A percentile compares a stretch with the other conserved stretches of the same genome.
These are phyloP conservation scores for Drosophila takahashii DNA, from an alignment of 1,140 invertebrate genomes.

Conservation along the genomic window DNA sequence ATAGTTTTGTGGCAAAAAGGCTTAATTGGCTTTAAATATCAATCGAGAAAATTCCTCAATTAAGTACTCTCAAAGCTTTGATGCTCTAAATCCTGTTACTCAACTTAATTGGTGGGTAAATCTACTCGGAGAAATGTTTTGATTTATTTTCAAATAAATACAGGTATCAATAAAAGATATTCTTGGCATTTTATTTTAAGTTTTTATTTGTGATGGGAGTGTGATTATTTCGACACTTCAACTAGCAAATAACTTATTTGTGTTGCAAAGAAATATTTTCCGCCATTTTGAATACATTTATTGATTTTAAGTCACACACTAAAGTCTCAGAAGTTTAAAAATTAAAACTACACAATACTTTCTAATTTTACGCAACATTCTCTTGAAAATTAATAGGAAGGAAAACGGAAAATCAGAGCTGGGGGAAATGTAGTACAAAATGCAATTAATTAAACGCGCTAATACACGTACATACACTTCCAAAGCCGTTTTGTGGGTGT, in stretches of 20 bases:
- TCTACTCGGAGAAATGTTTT: neutral
- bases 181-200: no score
- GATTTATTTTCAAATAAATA: neutral
- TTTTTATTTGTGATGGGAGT: no score
- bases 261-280: no score
- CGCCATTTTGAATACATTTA: no score
- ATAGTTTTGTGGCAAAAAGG: constrained; percentile 18
- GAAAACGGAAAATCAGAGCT: constrained; percentile 29
- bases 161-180: neutral
- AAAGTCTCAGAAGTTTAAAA: no score
- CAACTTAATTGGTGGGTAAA: neutral
- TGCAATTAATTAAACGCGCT: constrained; percentile 78
- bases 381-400: constrained; percentile 23
- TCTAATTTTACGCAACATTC: constrained; percentile 70
- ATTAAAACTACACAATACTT: constrained; percentile 75
- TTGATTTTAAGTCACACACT: no score
- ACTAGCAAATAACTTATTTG: no score
- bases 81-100: constrained; percentile 3
- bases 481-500: constrained; percentile 17
- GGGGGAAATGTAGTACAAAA: constrained; percentile 57
- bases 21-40: constrained; percentile 21
- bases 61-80: neutral
- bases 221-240: no score
- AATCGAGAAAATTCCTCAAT: constrained; percentile 12
- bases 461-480: constrained; percentile 20